These are phyloP conservation scores for Acanthornis magna DNA, from an alignment of 2,797 vertebrate genomes.

Conservation along the genomic window DNA sequence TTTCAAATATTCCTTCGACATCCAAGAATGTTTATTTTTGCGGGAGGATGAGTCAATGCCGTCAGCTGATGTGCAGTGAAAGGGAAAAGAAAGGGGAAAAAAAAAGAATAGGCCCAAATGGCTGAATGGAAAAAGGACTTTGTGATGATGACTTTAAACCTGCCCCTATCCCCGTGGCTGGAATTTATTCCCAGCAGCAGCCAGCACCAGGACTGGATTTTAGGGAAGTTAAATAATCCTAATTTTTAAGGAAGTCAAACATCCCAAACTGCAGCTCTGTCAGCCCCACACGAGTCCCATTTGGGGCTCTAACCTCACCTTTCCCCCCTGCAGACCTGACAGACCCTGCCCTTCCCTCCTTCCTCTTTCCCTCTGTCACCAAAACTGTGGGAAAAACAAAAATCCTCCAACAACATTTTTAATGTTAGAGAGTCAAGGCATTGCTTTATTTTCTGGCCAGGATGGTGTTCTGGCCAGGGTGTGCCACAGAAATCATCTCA, in stretches of 20 bases:
- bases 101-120: neutral
- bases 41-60: constrained; percentile 17
- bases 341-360: neutral
- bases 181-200: neutral
- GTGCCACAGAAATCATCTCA: too few relatives aligned
- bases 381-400: too few relatives aligned
- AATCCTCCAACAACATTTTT: too few relatives aligned
- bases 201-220: neutral
- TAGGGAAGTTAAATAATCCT: neutral
- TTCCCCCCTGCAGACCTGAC: neutral
- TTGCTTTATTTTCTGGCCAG: too few relatives aligned
- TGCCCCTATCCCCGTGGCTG: neutral
- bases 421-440: too few relatives aligned
- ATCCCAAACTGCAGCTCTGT: neutral
- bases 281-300: neutral
- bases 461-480: too few relatives aligned
- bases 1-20: constrained; percentile 13
- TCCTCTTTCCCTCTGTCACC: neutral
- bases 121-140: neutral
- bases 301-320: neutral
- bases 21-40: constrained; percentile 19
- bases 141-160: neutral
- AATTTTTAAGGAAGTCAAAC: too few relatives aligned
- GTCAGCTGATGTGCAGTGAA: neutral
- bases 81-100: neutral